Evolutionary conservation across 2,888 invertebrate genomes (phyloP).

Genomic region (Drosophila putrida): DNA sequence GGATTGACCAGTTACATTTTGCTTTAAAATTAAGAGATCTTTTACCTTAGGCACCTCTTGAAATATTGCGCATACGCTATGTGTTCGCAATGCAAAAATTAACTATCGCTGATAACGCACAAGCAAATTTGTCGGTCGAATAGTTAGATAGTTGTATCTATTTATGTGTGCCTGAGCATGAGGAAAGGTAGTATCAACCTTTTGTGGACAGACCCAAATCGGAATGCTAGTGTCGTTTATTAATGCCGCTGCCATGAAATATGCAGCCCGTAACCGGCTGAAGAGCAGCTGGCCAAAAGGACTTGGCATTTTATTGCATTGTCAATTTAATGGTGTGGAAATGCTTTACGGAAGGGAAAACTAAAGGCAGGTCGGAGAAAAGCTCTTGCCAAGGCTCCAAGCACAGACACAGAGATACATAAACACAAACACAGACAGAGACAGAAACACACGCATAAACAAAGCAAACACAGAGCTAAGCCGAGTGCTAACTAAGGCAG

Average conservation of each 20-base stretch:
- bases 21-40: slow-evolving; percentile 72
- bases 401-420: background rate
- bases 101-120: background rate
- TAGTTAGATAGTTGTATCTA: no score
- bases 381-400: slow-evolving; percentile 37
- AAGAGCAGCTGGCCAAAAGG: slow-evolving; percentile 61
- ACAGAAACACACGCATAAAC: slow-evolving; percentile 41
- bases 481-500: slow-evolving; percentile 73
- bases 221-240: slow-evolving; percentile 51
- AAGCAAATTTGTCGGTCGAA: background rate
- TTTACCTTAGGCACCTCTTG: slow-evolving; percentile 12
- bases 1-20: slow-evolving; percentile 54
- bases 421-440: background rate
- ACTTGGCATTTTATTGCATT: slow-evolving; percentile 76
- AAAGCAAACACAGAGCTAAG: slow-evolving; percentile 62
- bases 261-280: slow-evolving; percentile 42
- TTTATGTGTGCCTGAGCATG: background rate
- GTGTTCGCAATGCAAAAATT: background rate
- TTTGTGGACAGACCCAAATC: slow-evolving; percentile 26
- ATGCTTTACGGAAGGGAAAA: slow-evolving; percentile 64
- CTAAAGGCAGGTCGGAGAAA: slow-evolving; percentile 29
- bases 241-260: slow-evolving; percentile 64
- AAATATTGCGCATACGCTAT: slow-evolving; percentile 41
- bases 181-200: background rate
- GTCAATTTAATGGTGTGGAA: slow-evolving; percentile 82